phyloP scores from a whole-genome alignment of 1,140 invertebrate genomes.

The Heliconius hermathena region DNA sequence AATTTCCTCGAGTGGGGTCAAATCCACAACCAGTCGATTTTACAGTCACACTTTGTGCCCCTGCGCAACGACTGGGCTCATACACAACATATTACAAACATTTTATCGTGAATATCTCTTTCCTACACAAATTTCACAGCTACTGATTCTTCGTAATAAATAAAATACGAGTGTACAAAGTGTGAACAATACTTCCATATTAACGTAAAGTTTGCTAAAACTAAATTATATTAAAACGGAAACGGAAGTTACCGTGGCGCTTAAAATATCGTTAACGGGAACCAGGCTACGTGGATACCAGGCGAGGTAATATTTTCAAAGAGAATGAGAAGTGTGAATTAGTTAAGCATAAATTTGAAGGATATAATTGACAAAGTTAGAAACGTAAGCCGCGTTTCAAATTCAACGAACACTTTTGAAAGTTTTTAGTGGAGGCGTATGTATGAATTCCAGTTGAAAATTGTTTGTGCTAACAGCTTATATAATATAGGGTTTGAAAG shows the following conservation, averaged over 20 bases:
- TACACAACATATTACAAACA: no score
- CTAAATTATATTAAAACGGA: conserved; percentile 4
- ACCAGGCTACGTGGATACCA: not conserved
- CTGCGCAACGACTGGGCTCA: no score
- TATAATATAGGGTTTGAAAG: no score
- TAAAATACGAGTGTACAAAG: not conserved
- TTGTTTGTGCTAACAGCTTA: not conserved
- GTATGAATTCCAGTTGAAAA: not conserved
- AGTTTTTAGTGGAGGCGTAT: not conserved
- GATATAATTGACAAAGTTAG: conserved; percentile 20
- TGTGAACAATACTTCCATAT: not conserved
- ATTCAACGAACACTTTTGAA: conserved; percentile 8
- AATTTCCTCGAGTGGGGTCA: no score
- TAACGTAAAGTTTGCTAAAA: not conserved
- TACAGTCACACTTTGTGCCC: no score
- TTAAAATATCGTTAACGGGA: conserved; percentile 8
- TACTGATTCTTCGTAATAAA: not conserved
- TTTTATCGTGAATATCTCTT: no score
- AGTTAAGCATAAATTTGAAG: conserved; percentile 9
- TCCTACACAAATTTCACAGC: no score
- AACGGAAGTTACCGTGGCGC: not conserved
- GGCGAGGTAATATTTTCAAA: conserved; percentile 6
- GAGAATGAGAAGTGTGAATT: conserved; percentile 15
- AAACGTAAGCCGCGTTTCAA: conserved; percentile 9
- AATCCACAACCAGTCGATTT: no score